Base-by-base conservation (phyloP, 1,140 invertebrate genomes). In the Calephelis virginiensis region DNA sequence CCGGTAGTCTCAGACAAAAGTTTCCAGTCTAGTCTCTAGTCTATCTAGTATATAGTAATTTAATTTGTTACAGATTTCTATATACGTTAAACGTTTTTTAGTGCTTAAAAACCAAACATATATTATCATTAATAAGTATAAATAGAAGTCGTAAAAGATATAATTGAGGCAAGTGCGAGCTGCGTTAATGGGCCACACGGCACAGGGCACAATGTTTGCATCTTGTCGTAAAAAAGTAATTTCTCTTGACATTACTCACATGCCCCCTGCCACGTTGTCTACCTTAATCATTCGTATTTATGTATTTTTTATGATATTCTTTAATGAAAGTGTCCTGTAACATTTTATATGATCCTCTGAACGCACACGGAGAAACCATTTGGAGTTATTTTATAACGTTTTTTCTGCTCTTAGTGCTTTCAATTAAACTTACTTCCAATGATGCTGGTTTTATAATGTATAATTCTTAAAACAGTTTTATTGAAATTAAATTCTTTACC, bases 271-370 rank as follows among this genome's bases (percentile, higher is more conserved):
- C 68, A 79, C 62, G 82, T 74, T 80, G 75, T 81, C 77, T 80
- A 80, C 80, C 80, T 84, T 84, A 84, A 87, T 89, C 85, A 84
- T 79, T 85, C 78, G 82, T 76, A 85, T 89, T 89, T 86, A 85
- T 85, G 85, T 77, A 81, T 71, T 69, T 85, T 88, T 89, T 89
- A 85, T 82, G 77, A 77, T 78, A 72, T 74, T 70, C 78, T 65
- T 69, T 82, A 81, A 85, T 89, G 75, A 84, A 82, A 83, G 74
- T 76, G 77, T 79, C 77, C 72, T 77, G 78, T 78, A 71, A 77
- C 76, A 71, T 63, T 61, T 61, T 68, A 72, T 63, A 72, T 73
- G 64, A 56, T 37, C 59, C n/a, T 40, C n/a, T n/a, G 63, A 40
- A 49, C 50, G 14, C 63, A 49, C 63, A 40, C 28, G 63, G 13